These are phyloP conservation scores for Chloroclysta siterata DNA, from an alignment of 2,888 invertebrate species.

Conservation along the genomic window DNA sequence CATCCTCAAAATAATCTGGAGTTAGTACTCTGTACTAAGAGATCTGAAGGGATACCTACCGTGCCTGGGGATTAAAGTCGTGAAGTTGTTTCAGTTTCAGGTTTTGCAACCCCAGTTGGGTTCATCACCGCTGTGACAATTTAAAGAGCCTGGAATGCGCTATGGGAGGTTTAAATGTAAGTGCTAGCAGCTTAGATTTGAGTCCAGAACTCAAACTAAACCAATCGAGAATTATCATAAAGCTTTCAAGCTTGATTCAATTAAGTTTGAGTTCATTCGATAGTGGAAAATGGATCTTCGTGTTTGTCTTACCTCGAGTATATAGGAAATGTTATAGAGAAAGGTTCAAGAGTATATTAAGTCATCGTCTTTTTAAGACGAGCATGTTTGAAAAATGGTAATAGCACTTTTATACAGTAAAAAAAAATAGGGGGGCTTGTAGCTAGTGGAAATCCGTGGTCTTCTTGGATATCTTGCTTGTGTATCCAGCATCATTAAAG, in stretches of 20 bases:
- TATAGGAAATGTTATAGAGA: neutral
- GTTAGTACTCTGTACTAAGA: too few species aligned
- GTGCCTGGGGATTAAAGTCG: too few species aligned
- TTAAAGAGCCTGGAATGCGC: neutral
- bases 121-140: neutral
- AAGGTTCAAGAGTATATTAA: neutral
- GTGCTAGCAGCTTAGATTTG: neutral
- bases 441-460: too few species aligned
- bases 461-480: too few species aligned
- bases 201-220: neutral
- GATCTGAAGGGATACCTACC: too few species aligned
- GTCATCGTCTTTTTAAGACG: too few species aligned
- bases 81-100: too few species aligned
- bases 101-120: too few species aligned
- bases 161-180: neutral
- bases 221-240: slow-evolving; percentile 3
- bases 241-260: slow-evolving; percentile 2
- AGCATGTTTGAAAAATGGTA: neutral
- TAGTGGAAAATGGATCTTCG: neutral
- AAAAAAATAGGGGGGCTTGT: too few species aligned
- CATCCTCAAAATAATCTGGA: too few species aligned
- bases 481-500: too few species aligned
- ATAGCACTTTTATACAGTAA: neutral
- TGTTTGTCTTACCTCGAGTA: neutral
- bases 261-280: neutral